phyloP scores from a whole-genome alignment of 2,888 invertebrate genomes.

The Taphrorychus bicolor region DNA sequence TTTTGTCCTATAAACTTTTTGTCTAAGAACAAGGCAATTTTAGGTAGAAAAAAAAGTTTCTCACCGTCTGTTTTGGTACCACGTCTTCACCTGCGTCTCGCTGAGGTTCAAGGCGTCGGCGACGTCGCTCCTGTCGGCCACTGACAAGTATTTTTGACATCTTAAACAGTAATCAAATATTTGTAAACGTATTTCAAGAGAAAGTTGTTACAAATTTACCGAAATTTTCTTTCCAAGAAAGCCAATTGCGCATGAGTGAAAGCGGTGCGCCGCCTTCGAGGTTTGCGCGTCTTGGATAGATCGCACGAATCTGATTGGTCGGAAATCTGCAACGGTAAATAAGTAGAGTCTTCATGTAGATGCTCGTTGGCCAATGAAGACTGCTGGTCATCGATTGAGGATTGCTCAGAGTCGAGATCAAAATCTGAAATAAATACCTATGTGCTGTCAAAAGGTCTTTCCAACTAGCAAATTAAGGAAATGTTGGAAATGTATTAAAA shows the following conservation, averaged over 20 bases:
- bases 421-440: constrained; percentile 36
- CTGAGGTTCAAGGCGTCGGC: constrained; percentile 88
- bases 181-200: background rate
- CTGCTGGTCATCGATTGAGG: constrained; percentile 33
- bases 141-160: constrained; percentile 92
- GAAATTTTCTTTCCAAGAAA: constrained; percentile 88
- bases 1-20: constrained; percentile 70
- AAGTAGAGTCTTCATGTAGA: constrained; percentile 23
- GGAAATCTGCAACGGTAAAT: constrained; percentile 10
- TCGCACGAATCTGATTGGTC: constrained; percentile 18
- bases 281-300: constrained; percentile 71
- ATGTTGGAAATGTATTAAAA: no score
- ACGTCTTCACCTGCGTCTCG: constrained; percentile 95
- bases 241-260: constrained; percentile 95
- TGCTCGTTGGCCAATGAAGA: constrained; percentile 14
- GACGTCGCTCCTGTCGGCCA: constrained; percentile 91
- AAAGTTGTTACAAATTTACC: constrained; percentile 12
- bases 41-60: background rate
- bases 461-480: no score
- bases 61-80: constrained; percentile 91
- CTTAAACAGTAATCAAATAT: no score
- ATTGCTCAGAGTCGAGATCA: constrained; percentile 38
- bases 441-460: no score
- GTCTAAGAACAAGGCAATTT: background rate
- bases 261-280: constrained; percentile 84